Conservation (phyloP, 2,888 invertebrate species). For the Protonemura montana region DNA sequence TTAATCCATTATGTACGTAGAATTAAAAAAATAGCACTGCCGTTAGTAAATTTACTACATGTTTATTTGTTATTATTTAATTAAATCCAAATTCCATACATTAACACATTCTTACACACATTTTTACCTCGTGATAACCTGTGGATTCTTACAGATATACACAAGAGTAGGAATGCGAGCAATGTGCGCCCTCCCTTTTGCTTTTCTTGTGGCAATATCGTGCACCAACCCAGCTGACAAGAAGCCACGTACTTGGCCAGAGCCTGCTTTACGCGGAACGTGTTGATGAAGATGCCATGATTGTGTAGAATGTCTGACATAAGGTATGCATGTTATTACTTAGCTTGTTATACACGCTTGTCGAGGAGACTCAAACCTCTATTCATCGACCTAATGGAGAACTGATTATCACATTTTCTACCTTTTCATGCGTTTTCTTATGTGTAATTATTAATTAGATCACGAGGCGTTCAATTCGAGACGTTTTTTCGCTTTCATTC, state of each 20-base stretch:
- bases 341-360: constrained; percentile 36
- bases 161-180: not conserved
- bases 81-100: too few species aligned
- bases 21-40: too few species aligned
- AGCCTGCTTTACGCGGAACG: not conserved
- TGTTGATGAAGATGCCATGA: constrained; percentile 41
- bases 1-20: too few species aligned
- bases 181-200: not conserved
- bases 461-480: not conserved
- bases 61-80: too few species aligned
- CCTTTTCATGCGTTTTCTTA: constrained; percentile 13
- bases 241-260: not conserved
- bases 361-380: constrained; percentile 15
- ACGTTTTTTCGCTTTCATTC: not conserved
- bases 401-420: constrained; percentile 21
- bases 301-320: constrained; percentile 34
- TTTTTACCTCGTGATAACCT: not conserved
- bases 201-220: not conserved
- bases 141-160: not conserved
- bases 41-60: too few species aligned
- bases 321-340: constrained; percentile 40
- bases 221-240: not conserved
- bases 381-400: constrained; percentile 27
- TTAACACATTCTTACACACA: too few species aligned
- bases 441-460: constrained; percentile 21